A percentile compares a stretch with the other conserved stretches of the same genome.
These are phyloP conservation scores for Glaucidium brasilianum DNA, from an alignment of 2,113 vertebrate genomes.

Conservation along the genomic window DNA sequence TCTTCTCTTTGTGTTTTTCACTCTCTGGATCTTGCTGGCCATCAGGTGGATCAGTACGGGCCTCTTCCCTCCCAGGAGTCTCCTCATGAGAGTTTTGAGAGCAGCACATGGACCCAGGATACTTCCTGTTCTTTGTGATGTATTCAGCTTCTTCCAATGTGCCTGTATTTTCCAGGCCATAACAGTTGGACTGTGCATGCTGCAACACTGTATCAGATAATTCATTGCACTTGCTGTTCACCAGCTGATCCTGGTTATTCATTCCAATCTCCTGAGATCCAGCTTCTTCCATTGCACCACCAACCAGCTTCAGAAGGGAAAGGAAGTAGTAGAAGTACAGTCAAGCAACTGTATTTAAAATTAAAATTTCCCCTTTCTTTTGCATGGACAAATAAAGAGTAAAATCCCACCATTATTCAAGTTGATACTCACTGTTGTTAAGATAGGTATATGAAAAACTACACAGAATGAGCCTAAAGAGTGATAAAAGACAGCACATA, in stretches of 20 bases:
- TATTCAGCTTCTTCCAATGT: conserved; percentile 36
- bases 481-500: not conserved
- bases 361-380: not conserved
- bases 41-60: conserved; percentile 83
- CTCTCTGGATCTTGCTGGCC: conserved; percentile 82
- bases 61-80: conserved; percentile 86
- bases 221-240: conserved; percentile 62
- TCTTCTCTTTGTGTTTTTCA: conserved; percentile 82
- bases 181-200: conserved; percentile 68
- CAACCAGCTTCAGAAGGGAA: conserved; percentile 59
- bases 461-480: not conserved
- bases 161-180: conserved; percentile 5
- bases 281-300: conserved; percentile 78
- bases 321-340: not conserved
- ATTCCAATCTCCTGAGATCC: conserved; percentile 76
- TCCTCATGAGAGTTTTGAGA: conserved; percentile 81
- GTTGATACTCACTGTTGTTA: not conserved
- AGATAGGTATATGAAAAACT: not conserved
- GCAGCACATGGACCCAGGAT: conserved; percentile 65
- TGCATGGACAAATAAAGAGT: not conserved
- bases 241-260: conserved; percentile 69
- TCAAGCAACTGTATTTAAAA: not conserved
- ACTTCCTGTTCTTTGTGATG: conserved; percentile 65
- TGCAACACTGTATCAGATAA: conserved; percentile 62
- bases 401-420: not conserved